Evolutionary conservation across 2,888 invertebrate species (phyloP).

Genomic region (Lampropteryx suffumata): DNA sequence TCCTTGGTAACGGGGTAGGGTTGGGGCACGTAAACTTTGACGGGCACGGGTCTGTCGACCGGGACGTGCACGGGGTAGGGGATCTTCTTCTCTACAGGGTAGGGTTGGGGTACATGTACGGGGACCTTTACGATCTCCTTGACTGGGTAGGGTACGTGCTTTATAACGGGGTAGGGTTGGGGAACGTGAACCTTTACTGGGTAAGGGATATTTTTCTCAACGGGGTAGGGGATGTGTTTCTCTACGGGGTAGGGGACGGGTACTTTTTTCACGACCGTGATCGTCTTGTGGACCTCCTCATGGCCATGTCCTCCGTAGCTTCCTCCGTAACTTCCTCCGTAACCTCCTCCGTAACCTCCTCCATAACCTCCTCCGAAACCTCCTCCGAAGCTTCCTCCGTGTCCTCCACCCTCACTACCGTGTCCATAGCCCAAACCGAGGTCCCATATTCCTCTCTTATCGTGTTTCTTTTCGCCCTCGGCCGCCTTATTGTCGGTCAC

Average conservation of each 20-base stretch:
- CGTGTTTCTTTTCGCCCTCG: constrained; percentile 86
- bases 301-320: constrained; percentile 59
- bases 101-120: constrained; percentile 86
- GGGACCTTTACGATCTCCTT: constrained; percentile 84
- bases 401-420: constrained; percentile 35
- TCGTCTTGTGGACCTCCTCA: constrained; percentile 84
- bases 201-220: constrained; percentile 84
- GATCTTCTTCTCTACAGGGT: constrained; percentile 85
- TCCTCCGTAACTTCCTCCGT: constrained; percentile 43
- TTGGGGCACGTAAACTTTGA: constrained; percentile 81
- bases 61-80: constrained; percentile 81
- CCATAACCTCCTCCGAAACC: constrained; percentile 46
- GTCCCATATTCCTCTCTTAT: constrained; percentile 87
- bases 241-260: constrained; percentile 89
- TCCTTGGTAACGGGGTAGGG: constrained; percentile 85
- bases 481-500: constrained; percentile 81
- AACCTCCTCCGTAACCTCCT: constrained; percentile 48
- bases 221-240: constrained; percentile 86
- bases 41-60: constrained; percentile 78
- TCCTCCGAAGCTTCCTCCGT: constrained; percentile 42
- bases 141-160: constrained; percentile 86
- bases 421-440: constrained; percentile 78
- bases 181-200: constrained; percentile 86
- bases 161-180: constrained; percentile 86
- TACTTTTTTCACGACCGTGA: constrained; percentile 89